These are phyloP conservation scores for Labroides dimidiatus DNA, from an alignment of 2,797 vertebrate species.

Conservation along the genomic window DNA sequence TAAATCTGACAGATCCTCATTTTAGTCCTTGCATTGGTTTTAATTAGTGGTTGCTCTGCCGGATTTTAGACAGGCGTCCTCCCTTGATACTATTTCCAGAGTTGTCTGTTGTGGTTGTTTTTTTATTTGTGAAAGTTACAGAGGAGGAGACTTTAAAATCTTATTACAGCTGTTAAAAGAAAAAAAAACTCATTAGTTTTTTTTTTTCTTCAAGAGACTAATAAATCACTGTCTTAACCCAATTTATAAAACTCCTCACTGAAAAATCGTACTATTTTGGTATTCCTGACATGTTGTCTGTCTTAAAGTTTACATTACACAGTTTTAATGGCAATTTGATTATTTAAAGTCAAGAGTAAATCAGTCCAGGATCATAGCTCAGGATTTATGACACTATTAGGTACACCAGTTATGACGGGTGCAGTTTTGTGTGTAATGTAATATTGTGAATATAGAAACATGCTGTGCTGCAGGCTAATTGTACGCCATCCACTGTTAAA, in stretches of 20 bases:
- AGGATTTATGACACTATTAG: slow-evolving; percentile 19
- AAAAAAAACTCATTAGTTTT: slow-evolving; percentile 17
- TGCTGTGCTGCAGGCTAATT: not conserved
- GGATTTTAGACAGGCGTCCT: slow-evolving; percentile 52
- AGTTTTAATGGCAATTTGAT: not conserved
- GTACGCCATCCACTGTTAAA: not conserved
- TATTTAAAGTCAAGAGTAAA: not conserved
- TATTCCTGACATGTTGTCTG: slow-evolving; percentile 18
- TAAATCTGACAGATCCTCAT: slow-evolving; percentile 23
- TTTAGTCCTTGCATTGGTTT: slow-evolving; percentile 44
- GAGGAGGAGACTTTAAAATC: slow-evolving; percentile 64
- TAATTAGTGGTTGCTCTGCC: slow-evolving; percentile 54
- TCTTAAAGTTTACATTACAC: slow-evolving; percentile 5
- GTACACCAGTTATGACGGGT: not conserved
- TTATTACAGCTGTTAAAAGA: slow-evolving; percentile 59
- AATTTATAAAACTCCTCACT: slow-evolving; percentile 10
- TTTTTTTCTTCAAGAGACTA: no score
- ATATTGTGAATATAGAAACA: slow-evolving; percentile 13
- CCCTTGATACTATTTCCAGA: slow-evolving; percentile 63
- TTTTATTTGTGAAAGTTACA: slow-evolving; percentile 67
- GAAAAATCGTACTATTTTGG: not conserved
- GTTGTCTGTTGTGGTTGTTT: slow-evolving; percentile 66
- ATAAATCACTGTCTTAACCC: slow-evolving; percentile 17
- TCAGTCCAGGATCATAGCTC: slow-evolving; percentile 1
- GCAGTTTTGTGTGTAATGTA: slow-evolving; percentile 8